phyloP scores from a whole-genome alignment of 2,888 invertebrate genomes.

The Thereva unica region DNA sequence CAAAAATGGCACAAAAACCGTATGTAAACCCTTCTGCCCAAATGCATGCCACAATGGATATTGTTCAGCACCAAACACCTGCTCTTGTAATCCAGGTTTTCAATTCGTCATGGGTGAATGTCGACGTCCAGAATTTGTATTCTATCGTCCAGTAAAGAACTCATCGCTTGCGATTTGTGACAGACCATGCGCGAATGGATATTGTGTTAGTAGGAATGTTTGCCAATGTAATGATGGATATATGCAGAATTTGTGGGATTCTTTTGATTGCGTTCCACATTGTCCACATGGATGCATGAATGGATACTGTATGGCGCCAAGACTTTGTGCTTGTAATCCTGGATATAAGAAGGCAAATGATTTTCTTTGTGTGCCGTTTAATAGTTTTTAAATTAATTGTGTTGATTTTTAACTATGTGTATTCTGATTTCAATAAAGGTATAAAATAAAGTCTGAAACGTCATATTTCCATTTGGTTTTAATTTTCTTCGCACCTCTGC shows the following conservation, averaged over 20 bases:
- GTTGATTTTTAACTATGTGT: no score
- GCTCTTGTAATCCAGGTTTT: conserved; percentile 41
- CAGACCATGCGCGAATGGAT: conserved; percentile 69
- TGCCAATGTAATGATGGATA: conserved; percentile 66
- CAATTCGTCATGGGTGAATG: no score
- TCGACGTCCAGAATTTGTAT: background rate
- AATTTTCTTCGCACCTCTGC: no score
- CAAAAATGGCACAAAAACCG: no score
- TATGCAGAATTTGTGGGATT: conserved; percentile 53
- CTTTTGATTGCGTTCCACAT: conserved; percentile 61
- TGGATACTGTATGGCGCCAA: conserved; percentile 59
- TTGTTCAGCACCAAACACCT: conserved; percentile 51
- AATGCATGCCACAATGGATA: conserved; percentile 51
- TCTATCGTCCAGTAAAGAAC: conserved; percentile 46
- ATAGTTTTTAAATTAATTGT: no score
- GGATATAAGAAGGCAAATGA: conserved; percentile 56
- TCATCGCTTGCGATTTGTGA: conserved; percentile 64
- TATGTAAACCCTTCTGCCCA: no score
- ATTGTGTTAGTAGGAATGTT: conserved; percentile 66
- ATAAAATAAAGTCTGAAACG: no score
- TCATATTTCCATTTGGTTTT: no score
- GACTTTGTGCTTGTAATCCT: conserved; percentile 53
- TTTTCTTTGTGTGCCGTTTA: conserved; percentile 39
- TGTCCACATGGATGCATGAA: conserved; percentile 59
- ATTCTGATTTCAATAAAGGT: no score